Evolutionary conservation across 2,797 vertebrate genomes (phyloP), one percentile per base, ranked within the genome.

Genomic region (Tiaroga cobitis): DNA sequence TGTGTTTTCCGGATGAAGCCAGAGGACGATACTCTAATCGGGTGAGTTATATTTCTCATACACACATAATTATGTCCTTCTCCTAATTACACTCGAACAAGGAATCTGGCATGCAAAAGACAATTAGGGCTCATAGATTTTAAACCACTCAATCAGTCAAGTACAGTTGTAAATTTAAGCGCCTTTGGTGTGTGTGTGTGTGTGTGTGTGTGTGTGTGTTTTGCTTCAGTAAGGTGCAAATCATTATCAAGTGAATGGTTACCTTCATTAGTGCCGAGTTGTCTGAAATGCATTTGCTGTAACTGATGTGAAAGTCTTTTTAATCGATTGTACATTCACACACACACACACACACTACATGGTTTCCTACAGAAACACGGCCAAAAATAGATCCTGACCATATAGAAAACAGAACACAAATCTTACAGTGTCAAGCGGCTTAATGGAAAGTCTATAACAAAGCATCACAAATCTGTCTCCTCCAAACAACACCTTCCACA

Each of bases 31-130:
- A 1, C n/a, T 54, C 49, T 8, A 29, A 41, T 69, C 43, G 59
- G 3, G 61, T 85, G 85, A 88, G 76, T 88, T 87, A 87, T 85
- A 78, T 59, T 59, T 63, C 32, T 84, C 81, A 72, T 86, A 76
- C 43, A 32, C 59, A 37, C 82, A 85, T 32, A 63, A 72, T 89
- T 63, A 81, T 84, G 41, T 86, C 72, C 88, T 49, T 26, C 86
- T 61, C 32, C 67, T 85, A 85, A 86, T 88, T 89, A 82, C 51
- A 88, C 77, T 65, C 21, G n/a, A 86, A 83, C 82, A 88, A 88
- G 83, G 88, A 89, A 90, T 90, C 69, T 90, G 65, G 81, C 87
- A 86, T 56, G 84, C 68, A 85, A 85, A 83, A 86, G 85, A 87
- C 87, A 88, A 90, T 90, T 88, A 85, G 54, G 11, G 18, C 82